Conservation (phyloP, 2,888 invertebrate species). For the Galerucella calmariensis region DNA sequence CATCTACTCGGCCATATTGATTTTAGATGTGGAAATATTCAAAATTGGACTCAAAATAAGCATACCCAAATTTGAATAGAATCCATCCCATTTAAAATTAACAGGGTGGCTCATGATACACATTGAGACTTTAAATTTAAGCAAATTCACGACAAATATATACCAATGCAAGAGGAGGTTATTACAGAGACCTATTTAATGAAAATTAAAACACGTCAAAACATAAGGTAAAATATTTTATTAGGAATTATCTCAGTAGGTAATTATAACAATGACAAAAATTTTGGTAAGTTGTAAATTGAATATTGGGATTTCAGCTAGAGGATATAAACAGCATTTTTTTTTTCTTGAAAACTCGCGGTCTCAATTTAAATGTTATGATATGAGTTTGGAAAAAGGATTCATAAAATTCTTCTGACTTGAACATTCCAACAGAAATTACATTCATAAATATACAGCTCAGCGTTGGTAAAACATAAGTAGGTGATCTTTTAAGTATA, state of each 20-base stretch:
- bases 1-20: too few relatives aligned
- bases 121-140: too few relatives aligned
- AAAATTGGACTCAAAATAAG: too few relatives aligned
- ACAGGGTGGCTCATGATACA: too few relatives aligned
- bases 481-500: conserved; percentile 4
- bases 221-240: conserved; percentile 47
- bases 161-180: too few relatives aligned
- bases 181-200: background rate
- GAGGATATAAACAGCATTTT: conserved; percentile 50
- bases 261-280: conserved; percentile 60
- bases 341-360: conserved; percentile 30
- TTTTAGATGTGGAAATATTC: too few relatives aligned
- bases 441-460: conserved; percentile 32
- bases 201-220: background rate
- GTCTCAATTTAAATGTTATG: conserved; percentile 46
- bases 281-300: conserved; percentile 52
- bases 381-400: conserved; percentile 53
- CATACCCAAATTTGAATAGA: too few relatives aligned
- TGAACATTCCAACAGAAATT: conserved; percentile 41
- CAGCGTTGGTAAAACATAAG: conserved; percentile 15
- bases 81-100: too few relatives aligned
- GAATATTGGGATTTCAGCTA: conserved; percentile 51
- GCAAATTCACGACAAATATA: too few relatives aligned
- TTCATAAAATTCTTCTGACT: conserved; percentile 35
- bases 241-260: conserved; percentile 53